Evolutionary conservation across 2,797 vertebrate species (phyloP).

Genomic region (Threskiornis aethiopicus): DNA sequence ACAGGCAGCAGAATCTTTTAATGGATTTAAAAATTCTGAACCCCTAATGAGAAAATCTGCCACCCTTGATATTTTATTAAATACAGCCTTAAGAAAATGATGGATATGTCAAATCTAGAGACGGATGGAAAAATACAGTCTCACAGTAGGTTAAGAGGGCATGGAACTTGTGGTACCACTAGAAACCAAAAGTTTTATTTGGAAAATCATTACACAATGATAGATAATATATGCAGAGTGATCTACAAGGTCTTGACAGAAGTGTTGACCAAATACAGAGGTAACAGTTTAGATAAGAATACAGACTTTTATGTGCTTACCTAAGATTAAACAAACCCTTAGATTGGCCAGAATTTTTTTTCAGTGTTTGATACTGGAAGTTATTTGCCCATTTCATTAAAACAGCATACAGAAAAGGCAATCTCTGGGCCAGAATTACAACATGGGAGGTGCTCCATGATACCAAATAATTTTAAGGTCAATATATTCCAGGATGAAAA

Average conservation of each 20-base stretch:
- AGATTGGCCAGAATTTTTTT: neutral
- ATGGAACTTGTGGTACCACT: neutral
- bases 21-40: neutral
- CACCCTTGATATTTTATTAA: neutral
- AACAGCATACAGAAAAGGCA: neutral
- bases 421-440: neutral
- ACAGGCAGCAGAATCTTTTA: neutral
- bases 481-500: neutral
- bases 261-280: neutral
- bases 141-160: neutral
- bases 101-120: neutral
- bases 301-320: neutral
- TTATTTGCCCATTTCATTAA: neutral
- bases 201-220: neutral
- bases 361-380: neutral
- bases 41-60: neutral
- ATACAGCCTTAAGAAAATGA: neutral
- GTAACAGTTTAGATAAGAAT: neutral
- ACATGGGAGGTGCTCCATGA: fast-evolving
- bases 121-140: neutral
- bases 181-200: neutral
- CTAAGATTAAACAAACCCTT: neutral
- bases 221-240: neutral
- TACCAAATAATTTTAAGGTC: neutral
- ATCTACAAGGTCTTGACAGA: neutral